Evolutionary conservation across 2,113 vertebrate genomes (phyloP), one percentile per base, ranked within the genome.

Genomic region (Scophthalmus maximus): DNA sequence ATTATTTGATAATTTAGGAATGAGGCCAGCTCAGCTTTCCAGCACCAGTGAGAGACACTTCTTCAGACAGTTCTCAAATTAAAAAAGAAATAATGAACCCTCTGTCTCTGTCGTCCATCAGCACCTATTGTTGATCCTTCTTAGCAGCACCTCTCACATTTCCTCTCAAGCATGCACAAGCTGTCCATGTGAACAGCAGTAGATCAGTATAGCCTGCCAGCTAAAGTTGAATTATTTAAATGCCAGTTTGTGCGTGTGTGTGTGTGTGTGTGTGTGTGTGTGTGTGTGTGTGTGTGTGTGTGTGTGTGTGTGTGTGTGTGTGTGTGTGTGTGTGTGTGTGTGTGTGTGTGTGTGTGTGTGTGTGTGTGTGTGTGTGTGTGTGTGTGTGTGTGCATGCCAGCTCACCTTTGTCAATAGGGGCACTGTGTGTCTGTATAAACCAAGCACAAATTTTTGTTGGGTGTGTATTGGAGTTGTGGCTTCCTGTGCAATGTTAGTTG

Each of bases 161-260:
- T 92, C 93, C 85, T 85, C 81, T 47, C 44, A 51, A 38, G 69
- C 86, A 88, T 91, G 88, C 85, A 89, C 76, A 91, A 92, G 90
- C 88, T 91, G 92, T 63, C 65, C 73, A 59, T 76, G 77, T 81
- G 85, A 92, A 91, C 57, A 62, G 76, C 78, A 73, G 81, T 71
- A 74, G 78, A 83, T 80, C 73, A 50, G 36, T 27, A 30, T 47
- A 57, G 73, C 59, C 84, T 78, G 77, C 78, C 82, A 79, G 83
- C 62, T 61, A 50, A 27, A 73, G 52, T 78, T 93, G 51, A 92
- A 94, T 94, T 91, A 94, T 94, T 94, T 83, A 94, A 64, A 57
- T 80, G 53, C 36, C 75, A 70, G 61, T 80, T 83, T 86, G 85
- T 89, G 75, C 73, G 11, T 80, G 66, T 78, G 55, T 65, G 65